Evolutionary conservation across 2,888 invertebrate genomes (phyloP).

Genomic region (Entomobrya proxima): DNA sequence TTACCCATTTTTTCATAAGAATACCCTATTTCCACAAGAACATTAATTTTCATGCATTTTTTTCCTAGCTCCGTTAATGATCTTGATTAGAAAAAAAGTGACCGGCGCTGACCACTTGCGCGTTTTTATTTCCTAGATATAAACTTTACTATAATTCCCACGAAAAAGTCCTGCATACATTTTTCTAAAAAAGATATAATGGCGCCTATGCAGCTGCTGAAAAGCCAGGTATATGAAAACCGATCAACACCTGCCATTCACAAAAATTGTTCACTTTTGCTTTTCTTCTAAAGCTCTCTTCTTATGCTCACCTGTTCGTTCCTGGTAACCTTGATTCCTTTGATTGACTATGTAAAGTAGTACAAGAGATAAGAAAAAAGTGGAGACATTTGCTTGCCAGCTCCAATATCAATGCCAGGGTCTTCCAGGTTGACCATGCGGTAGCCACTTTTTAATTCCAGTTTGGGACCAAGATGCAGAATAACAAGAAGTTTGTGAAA

Average conservation of each 20-base stretch:
- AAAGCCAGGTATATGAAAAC: too few species aligned
- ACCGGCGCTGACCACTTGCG: background rate
- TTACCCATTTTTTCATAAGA: background rate
- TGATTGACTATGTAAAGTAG: too few species aligned
- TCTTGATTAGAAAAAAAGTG: background rate
- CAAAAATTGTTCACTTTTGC: conserved; percentile 8
- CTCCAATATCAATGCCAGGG: background rate
- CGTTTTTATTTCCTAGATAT: background rate
- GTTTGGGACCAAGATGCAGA: too few species aligned
- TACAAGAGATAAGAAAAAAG: too few species aligned
- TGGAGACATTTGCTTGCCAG: background rate
- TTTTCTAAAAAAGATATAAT: too few species aligned
- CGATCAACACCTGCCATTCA: conserved; percentile 12
- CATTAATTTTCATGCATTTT: too few species aligned
- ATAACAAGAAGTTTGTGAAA: background rate
- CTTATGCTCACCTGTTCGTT: conserved; percentile 1
- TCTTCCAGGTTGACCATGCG: too few species aligned
- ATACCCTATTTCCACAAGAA: too few species aligned
- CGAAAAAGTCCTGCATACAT: too few species aligned
- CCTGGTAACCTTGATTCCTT: background rate
- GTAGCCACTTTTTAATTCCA: too few species aligned
- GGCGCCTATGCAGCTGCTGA: background rate
- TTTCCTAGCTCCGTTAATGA: too few species aligned
- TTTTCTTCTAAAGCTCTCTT: too few species aligned
- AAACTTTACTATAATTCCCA: background rate